Base-by-base conservation (phyloP, 2,113 vertebrate species). In the Microcebus murinus region DNA sequence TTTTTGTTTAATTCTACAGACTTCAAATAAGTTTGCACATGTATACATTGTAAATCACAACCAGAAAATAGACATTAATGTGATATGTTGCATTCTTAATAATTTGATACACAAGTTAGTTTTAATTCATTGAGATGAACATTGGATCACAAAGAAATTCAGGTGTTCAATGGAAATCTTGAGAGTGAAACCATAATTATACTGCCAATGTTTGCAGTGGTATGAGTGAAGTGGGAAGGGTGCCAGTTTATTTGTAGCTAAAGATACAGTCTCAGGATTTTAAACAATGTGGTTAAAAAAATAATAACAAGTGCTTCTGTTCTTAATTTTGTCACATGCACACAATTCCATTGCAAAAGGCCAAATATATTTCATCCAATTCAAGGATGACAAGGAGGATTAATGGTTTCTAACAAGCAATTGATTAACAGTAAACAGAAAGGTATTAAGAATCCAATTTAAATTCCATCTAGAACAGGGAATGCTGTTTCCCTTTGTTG, bases 361-460 rank as follows among this genome's bases (percentile, higher is more conserved):
- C 96, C 97, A 98, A 65, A 77, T 95, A 71, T 39, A 95, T 90
- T 97, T 96, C 93, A 84, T 97, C 68, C 59, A 55, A 86, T 96
- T 97, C 89, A 88, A 1, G 45, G 79, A 97, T 96, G 91, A 97
- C 95, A 97, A 98, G 97, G 94, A 98, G 96, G 81, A 42, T 79
- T 98, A 91, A 97, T 93, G 93, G 97, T 93, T 45, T 95, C 97
- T 98, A 98, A 97, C 96, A 91, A 98, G 96, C 94, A 97, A 91
- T 96, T 98, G 97, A 98, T 98, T 98, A 98, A 18, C 87, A 94
- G 81, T 90, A 88, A 97, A 87, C 81, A 96, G 39, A 96, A 55
- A 77, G 59, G 83, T 52, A 70, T 39, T 80, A 71, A 90, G 82
- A 83, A 90, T 87, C 63, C 70, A 21, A 12, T 61, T 94, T 86